These are phyloP conservation scores for Morus bassanus DNA, from an alignment of 2,797 vertebrate genomes.

Conservation along the genomic window DNA sequence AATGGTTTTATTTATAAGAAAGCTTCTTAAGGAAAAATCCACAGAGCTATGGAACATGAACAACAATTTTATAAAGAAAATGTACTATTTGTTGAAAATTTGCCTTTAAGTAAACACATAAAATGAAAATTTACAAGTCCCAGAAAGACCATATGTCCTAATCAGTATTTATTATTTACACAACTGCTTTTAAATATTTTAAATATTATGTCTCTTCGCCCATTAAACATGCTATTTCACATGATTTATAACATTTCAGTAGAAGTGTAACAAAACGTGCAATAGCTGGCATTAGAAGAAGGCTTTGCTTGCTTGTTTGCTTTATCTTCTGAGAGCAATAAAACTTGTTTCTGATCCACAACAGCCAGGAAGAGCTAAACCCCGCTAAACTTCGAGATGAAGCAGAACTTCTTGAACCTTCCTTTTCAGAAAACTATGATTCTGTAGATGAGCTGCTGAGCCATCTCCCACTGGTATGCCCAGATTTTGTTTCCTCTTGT, in stretches of 20 bases:
- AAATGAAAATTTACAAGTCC: not conserved
- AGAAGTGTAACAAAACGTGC: not conserved
- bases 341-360: slow-evolving; percentile 1
- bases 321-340: not conserved
- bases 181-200: not conserved
- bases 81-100: not conserved
- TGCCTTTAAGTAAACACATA: not conserved
- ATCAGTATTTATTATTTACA: not conserved
- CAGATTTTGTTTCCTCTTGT: not conserved
- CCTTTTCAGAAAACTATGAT: slow-evolving; percentile 86
- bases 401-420: slow-evolving; percentile 79
- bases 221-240: not conserved
- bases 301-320: not conserved
- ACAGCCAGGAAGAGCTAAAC: slow-evolving; percentile 83
- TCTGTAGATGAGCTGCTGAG: slow-evolving; percentile 84
- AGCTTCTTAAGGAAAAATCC: not conserved
- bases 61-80: not conserved
- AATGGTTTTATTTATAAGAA: not conserved
- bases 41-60: not conserved
- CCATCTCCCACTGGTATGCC: slow-evolving; percentile 84
- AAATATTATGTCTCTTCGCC: not conserved
- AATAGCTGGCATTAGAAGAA: not conserved
- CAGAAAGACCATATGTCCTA: not conserved
- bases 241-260: not conserved
- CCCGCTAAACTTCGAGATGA: slow-evolving; percentile 81